A percentile compares a stretch with the other conserved stretches of the same genome.
Conservation (phyloP, 1,140 invertebrate species). For the Chelonus insularis region DNA sequence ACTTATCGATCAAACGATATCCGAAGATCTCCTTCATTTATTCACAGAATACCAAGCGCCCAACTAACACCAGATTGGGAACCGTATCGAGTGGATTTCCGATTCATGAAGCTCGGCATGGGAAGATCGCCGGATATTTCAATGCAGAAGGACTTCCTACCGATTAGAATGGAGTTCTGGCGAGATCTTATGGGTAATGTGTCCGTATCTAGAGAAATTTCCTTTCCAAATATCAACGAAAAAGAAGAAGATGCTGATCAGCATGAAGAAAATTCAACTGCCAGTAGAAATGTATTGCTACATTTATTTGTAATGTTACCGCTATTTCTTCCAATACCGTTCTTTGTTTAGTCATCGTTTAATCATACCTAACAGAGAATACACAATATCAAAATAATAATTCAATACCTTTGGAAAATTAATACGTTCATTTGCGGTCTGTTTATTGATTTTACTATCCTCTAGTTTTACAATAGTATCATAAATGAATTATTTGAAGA, state of each 20-base stretch:
- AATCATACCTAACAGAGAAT: no score
- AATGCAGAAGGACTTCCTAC: conserved; percentile 38
- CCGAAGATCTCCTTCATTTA: conserved; percentile 26
- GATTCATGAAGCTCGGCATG: conserved; percentile 43
- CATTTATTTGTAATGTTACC: no score
- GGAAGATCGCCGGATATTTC: conserved; percentile 33
- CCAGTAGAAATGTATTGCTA: no score
- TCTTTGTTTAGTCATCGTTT: no score
- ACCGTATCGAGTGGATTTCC: conserved; percentile 37
- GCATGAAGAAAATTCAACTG: no score
- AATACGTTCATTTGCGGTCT: no score
- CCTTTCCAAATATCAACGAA: conserved; percentile 7
- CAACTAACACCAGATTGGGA: conserved; percentile 38
- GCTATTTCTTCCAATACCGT: no score
- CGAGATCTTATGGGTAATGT: conserved; percentile 30
- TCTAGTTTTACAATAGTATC: no score
- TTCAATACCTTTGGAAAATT: no score
- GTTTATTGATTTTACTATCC: no score
- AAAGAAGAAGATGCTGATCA: background rate
- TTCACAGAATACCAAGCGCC: conserved; percentile 42
- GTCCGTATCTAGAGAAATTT: conserved; percentile 21
- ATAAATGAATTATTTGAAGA: no score
- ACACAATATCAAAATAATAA: no score
- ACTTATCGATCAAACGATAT: conserved; percentile 24
- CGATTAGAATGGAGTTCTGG: conserved; percentile 47